Percentiles rank a stretch among this genome's conserved stretches.
These are phyloP conservation scores for Aphelenchoides fujianensis DNA, from an alignment of 1,140 invertebrate genomes.

Conservation along the genomic window DNA sequence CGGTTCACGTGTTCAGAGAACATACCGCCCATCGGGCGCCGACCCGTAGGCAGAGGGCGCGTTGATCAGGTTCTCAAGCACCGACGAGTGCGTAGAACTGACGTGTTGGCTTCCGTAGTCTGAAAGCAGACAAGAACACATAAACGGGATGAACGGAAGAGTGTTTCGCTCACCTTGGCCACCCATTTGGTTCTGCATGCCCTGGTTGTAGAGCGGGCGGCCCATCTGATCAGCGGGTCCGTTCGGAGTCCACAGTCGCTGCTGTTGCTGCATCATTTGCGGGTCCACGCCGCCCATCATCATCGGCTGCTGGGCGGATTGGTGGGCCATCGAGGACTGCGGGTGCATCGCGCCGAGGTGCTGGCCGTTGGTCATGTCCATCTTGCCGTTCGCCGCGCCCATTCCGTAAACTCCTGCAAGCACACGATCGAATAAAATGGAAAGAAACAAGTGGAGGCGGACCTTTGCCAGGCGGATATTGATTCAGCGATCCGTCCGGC, in stretches of 20 bases:
- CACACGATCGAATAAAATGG: too few species aligned
- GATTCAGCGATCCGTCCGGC: not conserved
- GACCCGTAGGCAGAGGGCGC: constrained; percentile 1
- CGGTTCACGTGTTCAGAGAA: not conserved
- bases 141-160: not conserved
- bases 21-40: constrained; percentile 4
- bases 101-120: not conserved
- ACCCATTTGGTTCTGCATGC: not conserved
- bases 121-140: constrained; percentile 4
- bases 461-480: not conserved
- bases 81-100: not conserved
- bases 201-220: constrained; percentile 2
- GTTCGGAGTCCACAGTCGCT: constrained; percentile 21
- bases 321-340: not conserved
- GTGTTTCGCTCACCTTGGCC: constrained; percentile 12
- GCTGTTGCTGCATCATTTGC: constrained; percentile 24
- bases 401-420: not conserved
- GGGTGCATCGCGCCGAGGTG: not conserved
- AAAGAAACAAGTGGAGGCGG: not conserved
- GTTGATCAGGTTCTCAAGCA: constrained; percentile 22
- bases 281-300: constrained; percentile 8
- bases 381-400: not conserved
- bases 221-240: constrained; percentile 18
- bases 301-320: constrained; percentile 9
- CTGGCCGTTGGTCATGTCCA: not conserved